Conservation (phyloP, 2,113 vertebrate genomes). For the Cercopithecus mona region DNA sequence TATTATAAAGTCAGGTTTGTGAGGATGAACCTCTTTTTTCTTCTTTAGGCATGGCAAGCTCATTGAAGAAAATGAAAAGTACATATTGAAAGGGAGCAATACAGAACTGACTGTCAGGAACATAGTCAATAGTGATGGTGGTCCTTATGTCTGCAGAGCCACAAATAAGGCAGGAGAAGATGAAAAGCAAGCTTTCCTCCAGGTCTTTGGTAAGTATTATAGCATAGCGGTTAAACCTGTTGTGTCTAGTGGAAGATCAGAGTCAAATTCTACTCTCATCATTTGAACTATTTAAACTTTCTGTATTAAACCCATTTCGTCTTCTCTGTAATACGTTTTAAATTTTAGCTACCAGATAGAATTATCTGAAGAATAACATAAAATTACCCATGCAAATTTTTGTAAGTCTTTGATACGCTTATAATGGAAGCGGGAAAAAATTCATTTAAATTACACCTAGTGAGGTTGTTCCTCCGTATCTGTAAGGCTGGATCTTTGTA, state of each 20-base stretch:
- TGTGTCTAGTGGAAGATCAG: fast-evolving
- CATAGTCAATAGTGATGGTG: conserved; percentile 91
- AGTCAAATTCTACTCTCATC: not conserved
- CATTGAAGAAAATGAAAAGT: conserved; percentile 93
- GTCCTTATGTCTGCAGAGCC: conserved; percentile 92
- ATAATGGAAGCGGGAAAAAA: not conserved
- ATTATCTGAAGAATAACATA: not conserved
- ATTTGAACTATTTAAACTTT: not conserved
- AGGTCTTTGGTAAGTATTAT: conserved; percentile 95
- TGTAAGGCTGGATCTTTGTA: not conserved
- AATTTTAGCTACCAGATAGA: not conserved
- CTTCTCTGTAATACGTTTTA: not conserved
- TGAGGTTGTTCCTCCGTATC: not conserved
- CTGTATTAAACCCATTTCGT: not conserved
- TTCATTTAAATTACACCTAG: not conserved
- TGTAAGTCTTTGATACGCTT: not conserved
- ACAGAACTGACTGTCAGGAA: conserved; percentile 92
- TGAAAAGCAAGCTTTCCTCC: conserved; percentile 93
- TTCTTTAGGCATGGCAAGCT: conserved; percentile 89
- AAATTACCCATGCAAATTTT: not conserved
- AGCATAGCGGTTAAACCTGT: not conserved
- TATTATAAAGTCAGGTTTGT: not conserved
- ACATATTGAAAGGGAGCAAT: conserved; percentile 87
- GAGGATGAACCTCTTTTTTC: not conserved
- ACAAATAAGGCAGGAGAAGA: conserved; percentile 95